Evolutionary conservation across 64 coral and sea anemone genomes (phyloP), one percentile per base, ranked within the genome.

Genomic region (Stichodactyla mertensii): DNA sequence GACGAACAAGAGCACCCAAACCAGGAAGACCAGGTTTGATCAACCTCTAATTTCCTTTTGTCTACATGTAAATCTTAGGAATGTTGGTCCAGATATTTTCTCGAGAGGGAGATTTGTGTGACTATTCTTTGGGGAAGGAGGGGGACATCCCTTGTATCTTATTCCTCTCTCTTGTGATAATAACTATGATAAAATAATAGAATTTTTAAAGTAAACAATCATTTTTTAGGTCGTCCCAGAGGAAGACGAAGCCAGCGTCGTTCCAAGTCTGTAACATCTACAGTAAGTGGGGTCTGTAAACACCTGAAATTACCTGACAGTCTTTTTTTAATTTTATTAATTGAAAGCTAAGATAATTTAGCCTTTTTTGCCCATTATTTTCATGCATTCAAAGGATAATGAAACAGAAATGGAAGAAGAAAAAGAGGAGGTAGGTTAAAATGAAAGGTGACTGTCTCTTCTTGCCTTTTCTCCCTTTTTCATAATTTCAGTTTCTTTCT

Each of bases 341-440:
- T 58, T 58, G 56, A 45, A 45, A 45, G 36, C 36, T 45, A 45
- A 45, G 36, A 45, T 45, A 45, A 45, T 45, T 2, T 45, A 45
- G 36, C 36, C 36, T 45, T 45, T 45, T 45, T 45, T 45, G 36
- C 36, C 36, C 36, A 66, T n/a, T 66, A 7, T 66, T 66, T 66
- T n/a, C 6, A 22, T 89, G 13, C 55, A 11, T 14, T 92, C 83
- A 51, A 57, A 95, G 94, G 94, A 95, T 52, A 95, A 95, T 85
- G 94, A 95, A 89, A 89, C 83, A 70, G 94, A 92, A 69, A 24
- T 88, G 14, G 94, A 95, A 80, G 94, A 95, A 53, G 94, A 95
- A 60, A 82, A 89, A 58, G 94, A 95, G 14, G 94, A 95, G 94
- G 94, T 95, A 87, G 5, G 24, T 54, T n/a, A 66, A 12, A 59